Conservation (phyloP, 2,888 invertebrate genomes). For the Achlya flavicornis region DNA sequence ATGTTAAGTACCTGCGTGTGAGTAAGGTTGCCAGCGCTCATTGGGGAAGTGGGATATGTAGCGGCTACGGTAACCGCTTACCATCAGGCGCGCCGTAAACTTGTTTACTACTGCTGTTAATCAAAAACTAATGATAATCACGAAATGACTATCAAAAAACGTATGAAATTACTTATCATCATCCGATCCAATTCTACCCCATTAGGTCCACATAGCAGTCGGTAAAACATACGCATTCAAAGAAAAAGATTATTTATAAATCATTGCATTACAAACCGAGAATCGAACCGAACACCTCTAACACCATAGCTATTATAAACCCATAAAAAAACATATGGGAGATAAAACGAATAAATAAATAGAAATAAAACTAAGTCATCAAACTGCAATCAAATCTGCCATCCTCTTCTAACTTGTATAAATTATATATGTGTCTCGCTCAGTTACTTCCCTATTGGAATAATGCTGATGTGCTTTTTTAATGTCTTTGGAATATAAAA, state of each 20-base stretch:
- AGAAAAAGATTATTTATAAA: slow-evolving; percentile 4
- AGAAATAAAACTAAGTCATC: slow-evolving; percentile 7
- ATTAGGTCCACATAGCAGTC: neutral
- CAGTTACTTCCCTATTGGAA: neutral
- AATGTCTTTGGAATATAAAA: slow-evolving; percentile 4
- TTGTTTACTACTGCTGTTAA: too few species aligned
- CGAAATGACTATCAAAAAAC: too few species aligned
- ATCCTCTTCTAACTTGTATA: neutral
- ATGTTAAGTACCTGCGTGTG: too few species aligned
- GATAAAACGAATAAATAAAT: slow-evolving; percentile 1
- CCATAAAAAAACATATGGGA: slow-evolving; percentile 2
- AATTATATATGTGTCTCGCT: neutral
- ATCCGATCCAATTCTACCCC: neutral
- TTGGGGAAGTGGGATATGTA: too few species aligned
- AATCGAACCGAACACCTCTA: slow-evolving; percentile 6
- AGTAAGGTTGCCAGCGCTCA: too few species aligned
- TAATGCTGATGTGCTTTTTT: slow-evolving; percentile 6
- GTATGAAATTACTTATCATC: too few species aligned
- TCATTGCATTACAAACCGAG: neutral
- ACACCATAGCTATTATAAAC: neutral
- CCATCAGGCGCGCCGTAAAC: too few species aligned
- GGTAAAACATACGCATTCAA: neutral
- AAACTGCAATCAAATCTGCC: neutral
- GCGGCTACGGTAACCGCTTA: too few species aligned
- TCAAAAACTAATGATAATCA: too few species aligned